Evolutionary conservation across 2,113 vertebrate genomes (phyloP).

Genomic region (Ochotona princeps): DNA sequence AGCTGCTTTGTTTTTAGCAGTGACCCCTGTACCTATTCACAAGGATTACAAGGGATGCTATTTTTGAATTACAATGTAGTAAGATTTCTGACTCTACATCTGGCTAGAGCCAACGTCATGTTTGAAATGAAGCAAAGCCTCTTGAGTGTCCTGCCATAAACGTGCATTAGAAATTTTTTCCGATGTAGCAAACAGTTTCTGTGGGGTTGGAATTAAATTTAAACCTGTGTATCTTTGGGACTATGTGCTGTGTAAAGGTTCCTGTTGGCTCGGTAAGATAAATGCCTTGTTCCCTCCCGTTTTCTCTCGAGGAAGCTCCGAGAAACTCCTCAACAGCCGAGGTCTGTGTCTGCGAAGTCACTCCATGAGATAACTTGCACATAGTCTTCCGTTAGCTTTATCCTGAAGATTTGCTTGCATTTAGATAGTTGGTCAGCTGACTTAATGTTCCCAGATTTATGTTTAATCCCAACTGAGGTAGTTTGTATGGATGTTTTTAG

Average conservation of each 20-base stretch:
- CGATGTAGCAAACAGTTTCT: conserved; percentile 80
- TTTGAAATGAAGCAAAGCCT: conserved; percentile 82
- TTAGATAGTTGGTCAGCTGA: conserved; percentile 12
- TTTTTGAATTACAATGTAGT: conserved; percentile 73
- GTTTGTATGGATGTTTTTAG: conserved; percentile 41
- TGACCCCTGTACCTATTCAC: conserved; percentile 38
- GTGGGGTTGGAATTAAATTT: conserved; percentile 82
- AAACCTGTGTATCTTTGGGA: conserved; percentile 79
- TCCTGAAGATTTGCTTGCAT: conserved; percentile 52
- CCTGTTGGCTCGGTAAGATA: conserved; percentile 39
- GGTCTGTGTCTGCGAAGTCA: conserved; percentile 47
- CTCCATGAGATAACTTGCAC: conserved; percentile 62
- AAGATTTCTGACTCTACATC: conserved; percentile 46
- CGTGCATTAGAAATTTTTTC: conserved; percentile 82
- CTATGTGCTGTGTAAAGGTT: conserved; percentile 47
- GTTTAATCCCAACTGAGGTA: conserved; percentile 10
- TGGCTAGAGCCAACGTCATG: conserved; percentile 73
- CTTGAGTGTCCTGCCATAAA: conserved; percentile 72
- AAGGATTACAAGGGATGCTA: background rate
- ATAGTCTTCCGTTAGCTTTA: conserved; percentile 73
- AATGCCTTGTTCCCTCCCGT: background rate
- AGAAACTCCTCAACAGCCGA: background rate
- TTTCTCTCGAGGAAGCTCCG: background rate
- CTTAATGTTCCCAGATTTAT: conserved; percentile 23
- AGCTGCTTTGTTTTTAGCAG: conserved; percentile 12